Conservation (phyloP, 2,797 vertebrate species). For the Tragopan temminckii region DNA sequence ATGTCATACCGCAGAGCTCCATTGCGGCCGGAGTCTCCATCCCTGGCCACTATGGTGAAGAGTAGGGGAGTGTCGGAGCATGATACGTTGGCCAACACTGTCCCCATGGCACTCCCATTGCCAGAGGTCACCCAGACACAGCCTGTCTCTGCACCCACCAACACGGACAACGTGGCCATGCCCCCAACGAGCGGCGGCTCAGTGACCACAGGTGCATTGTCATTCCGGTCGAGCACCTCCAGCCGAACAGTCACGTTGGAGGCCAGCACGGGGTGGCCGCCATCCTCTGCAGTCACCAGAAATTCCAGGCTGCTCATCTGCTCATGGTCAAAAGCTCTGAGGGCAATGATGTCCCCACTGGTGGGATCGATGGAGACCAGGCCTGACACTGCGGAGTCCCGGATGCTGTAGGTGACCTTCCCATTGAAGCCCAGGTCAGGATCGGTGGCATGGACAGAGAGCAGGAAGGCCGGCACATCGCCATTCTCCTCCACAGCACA, state of each 20-base stretch:
- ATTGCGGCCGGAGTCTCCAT: constrained; percentile 88
- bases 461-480: constrained; percentile 76
- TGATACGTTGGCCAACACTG: constrained; percentile 49
- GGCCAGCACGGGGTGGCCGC: constrained; percentile 87
- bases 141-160: constrained; percentile 87
- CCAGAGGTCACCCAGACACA: constrained; percentile 72
- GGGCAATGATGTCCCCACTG: constrained; percentile 86
- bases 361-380: constrained; percentile 85
- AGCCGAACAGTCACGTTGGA: constrained; percentile 86
- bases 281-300: constrained; percentile 87
- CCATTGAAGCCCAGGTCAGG: constrained; percentile 88
- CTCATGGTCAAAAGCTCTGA: constrained; percentile 88
- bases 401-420: constrained; percentile 88
- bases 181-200: constrained; percentile 84
- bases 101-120: constrained; percentile 10
- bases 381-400: constrained; percentile 74
- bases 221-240: constrained; percentile 87
- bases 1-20: constrained; percentile 86
- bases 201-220: constrained; percentile 88
- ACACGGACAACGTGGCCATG: constrained; percentile 82
- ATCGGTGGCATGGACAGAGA: constrained; percentile 87
- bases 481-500: constrained; percentile 88
- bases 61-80: constrained; percentile 44
- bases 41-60: constrained; percentile 84
- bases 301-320: constrained; percentile 85